phyloP scores from a whole-genome alignment of 2,888 invertebrate genomes.

The Oligia fasciuncula region DNA sequence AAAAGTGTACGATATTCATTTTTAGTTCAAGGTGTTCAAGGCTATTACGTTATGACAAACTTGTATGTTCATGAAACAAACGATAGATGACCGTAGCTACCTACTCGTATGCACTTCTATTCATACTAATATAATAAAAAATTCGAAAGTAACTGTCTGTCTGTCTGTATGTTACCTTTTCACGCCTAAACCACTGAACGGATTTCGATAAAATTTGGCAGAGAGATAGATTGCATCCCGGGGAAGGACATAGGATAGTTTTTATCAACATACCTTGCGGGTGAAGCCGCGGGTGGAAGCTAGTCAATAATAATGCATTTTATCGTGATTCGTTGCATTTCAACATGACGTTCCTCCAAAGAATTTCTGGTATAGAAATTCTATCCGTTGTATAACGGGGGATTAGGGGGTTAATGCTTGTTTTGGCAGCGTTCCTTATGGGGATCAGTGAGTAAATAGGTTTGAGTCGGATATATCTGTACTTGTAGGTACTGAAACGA shows the following conservation, averaged over 20 bases:
- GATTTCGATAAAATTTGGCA: too few species aligned
- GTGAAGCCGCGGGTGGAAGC: too few species aligned
- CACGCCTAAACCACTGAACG: too few species aligned
- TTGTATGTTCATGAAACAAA: not conserved
- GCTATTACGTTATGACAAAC: not conserved
- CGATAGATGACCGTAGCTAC: not conserved
- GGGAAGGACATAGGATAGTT: too few species aligned
- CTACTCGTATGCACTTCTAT: not conserved
- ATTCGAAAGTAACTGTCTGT: too few species aligned
- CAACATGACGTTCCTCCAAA: not conserved
- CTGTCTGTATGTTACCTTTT: too few species aligned
- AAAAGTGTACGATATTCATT: not conserved
- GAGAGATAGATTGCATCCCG: too few species aligned
- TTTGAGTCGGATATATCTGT: not conserved
- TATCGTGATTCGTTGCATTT: not conserved
- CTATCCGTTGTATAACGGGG: not conserved
- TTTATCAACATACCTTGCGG: too few species aligned
- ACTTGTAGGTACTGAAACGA: not conserved
- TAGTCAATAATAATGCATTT: slow-evolving; percentile 1
- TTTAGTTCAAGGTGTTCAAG: not conserved
- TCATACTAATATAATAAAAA: too few species aligned
- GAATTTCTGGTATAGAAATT: slow-evolving; percentile 2
- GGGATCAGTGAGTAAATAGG: slow-evolving; percentile 19
- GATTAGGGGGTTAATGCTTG: not conserved
- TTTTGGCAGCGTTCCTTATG: slow-evolving; percentile 4